Percentiles rank a stretch among this genome's conserved stretches.
These are phyloP conservation scores for Pungitius pungitius DNA, from an alignment of 2,113 vertebrate species.

Conservation along the genomic window DNA sequence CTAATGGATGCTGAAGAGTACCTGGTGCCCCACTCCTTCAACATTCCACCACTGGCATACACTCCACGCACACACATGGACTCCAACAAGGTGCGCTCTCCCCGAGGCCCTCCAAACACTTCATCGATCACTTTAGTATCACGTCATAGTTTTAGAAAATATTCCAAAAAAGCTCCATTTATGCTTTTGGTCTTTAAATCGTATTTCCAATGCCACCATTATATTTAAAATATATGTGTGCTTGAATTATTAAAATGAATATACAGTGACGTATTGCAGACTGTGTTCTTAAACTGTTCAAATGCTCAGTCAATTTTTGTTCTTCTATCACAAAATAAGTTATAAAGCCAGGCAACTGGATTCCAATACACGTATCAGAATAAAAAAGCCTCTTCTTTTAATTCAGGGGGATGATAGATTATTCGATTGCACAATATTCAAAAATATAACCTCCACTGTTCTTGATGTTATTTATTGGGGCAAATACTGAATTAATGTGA, in stretches of 20 bases:
- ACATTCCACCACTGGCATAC: constrained; percentile 92
- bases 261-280: background rate
- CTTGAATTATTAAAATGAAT: background rate
- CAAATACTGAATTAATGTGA: constrained; percentile 10
- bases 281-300: constrained; percentile 39
- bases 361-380: constrained; percentile 54
- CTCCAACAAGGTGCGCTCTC: constrained; percentile 82
- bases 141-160: background rate
- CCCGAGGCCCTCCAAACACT: background rate
- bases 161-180: background rate
- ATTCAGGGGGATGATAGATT: constrained; percentile 39
- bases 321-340: constrained; percentile 49
- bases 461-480: constrained; percentile 1
- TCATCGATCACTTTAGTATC: background rate
- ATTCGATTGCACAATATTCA: constrained; percentile 43
- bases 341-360: constrained; percentile 49
- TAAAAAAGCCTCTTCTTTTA: constrained; percentile 23
- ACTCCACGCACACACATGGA: constrained; percentile 91
- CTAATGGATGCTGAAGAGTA: constrained; percentile 99
- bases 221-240: too few species aligned
- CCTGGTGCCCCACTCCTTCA: constrained; percentile 93
- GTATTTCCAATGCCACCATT: background rate
- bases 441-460: background rate
- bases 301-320: constrained; percentile 48
- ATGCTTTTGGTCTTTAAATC: background rate